Base-by-base conservation (phyloP, 2,888 invertebrate species). In the Yponomeuta plumbellus region DNA sequence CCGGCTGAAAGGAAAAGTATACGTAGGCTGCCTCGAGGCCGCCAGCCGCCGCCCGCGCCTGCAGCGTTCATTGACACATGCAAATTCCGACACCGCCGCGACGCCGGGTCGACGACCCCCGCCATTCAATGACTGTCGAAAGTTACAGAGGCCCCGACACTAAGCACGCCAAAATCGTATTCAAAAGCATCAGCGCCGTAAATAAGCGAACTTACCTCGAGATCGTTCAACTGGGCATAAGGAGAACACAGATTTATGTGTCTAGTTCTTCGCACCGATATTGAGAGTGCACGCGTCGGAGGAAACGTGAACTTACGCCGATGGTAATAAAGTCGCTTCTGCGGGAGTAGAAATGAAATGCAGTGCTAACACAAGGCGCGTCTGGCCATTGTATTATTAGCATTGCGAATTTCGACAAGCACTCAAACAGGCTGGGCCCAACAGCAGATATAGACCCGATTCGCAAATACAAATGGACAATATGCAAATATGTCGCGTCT, bases 91-190 rank as follows among this genome's bases (percentile, higher is more conserved):
- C 80, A 78, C 79, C 84, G 84, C 82, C 83, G 81, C 83, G 82
- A 76, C 79, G 82, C 59, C 79, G 80, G 89, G 89, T 87, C 88
- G 83, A 81, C 80, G 88, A 88, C 82, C 89, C 17, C 77, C 77
- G 76, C 81, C 85, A 87, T 88, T 88, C 86, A 89, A 86, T 87
- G 87, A 87, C 86, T 88, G 89, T 87, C 88, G 89, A 90, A 91
- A 91, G 87, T 89, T 87, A 80, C 75, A 79, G 80, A 76, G 77
- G 80, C 80, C 77, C 77, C 72, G 71, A 70, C 66, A 65, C 69
- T 72, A 69, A 71, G 70, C 79, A 80, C 70, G 80, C 83, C 75
- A 86, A 80, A 81, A 73, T 83, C 76, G 77, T 74, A 69, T 81
- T 73, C 81, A 82, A 79, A 76, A 74, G 71, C 76, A 72, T 74